Evolutionary conservation across 2,797 vertebrate species (phyloP), one percentile per base, ranked within the genome.

Genomic region (Hydrocynus forskahlii): DNA sequence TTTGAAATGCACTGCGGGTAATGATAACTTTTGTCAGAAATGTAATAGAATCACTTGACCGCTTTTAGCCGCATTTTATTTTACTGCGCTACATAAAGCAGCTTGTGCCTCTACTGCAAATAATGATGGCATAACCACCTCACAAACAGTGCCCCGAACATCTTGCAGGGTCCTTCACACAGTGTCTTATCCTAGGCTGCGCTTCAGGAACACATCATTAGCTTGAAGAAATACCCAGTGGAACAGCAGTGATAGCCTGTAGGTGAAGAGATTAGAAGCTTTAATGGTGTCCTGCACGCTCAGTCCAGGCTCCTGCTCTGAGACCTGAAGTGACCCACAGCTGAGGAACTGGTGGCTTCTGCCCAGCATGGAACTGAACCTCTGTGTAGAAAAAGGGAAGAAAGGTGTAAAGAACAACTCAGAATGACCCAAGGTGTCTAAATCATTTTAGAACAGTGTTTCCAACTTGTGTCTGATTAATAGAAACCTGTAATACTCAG

Each of bases 251-350:
- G 48, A 12, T 74, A n/a, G 72, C 63, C 69, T 8, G 12, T 54
- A 75, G 43, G 43, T 72, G 66, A 38, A 64, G 60, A 57, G 54
- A 76, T 82, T 75, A 78, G n/a, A 84, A 63, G 74, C 55, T 77
- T 75, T 40, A 48, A 57, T 71, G 73, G 63, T 21, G 29, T 29
- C 40, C 57, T 29, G 14, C 48, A 13, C 29, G 43, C 43, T 40
- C 19, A 54, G 62, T 77, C 35, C 50, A 7, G 50, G 77, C 73
- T 69, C 48, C 38, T 69, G 45, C 55, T 43, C 78, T 75, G 52
- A 80, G 78, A 78, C 82, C 77, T 78, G 68, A 52, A 82, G 78
- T 83, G 70, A 64, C 59, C 70, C 70, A 23, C 59, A n/a, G 21
- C 45, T 80, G 64, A 67, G 19, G 40, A 75, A 73, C 40, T 21